Evolutionary conservation across 2,113 vertebrate genomes (phyloP).

Genomic region (Hydrochoerus hydrochaeris): DNA sequence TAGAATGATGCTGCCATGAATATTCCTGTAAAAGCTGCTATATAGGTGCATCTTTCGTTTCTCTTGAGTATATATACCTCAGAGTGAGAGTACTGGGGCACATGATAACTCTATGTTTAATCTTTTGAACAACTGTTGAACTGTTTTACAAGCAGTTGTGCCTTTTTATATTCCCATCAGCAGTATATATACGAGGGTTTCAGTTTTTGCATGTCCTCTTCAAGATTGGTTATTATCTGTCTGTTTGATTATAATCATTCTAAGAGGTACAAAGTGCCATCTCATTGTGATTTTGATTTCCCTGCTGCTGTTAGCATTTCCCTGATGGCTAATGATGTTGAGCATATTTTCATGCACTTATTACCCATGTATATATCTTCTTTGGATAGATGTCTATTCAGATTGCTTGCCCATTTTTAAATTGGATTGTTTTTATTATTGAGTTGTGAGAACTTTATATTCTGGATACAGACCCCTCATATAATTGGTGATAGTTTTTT

Average conservation of each 20-base stretch:
- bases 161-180: not conserved
- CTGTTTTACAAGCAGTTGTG: not conserved
- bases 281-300: not conserved
- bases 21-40: not conserved
- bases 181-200: not conserved
- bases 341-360: not conserved
- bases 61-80: not conserved
- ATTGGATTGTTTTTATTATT: not conserved
- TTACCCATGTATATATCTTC: not conserved
- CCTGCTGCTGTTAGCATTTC: not conserved
- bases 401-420: not conserved
- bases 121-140: not conserved
- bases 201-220: not conserved
- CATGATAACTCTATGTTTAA: not conserved
- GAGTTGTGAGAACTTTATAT: not conserved
- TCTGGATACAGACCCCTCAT: not conserved
- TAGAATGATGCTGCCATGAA: not conserved
- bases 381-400: not conserved
- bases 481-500: not conserved
- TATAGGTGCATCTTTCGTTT: not conserved
- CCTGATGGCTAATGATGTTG: not conserved
- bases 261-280: not conserved
- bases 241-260: not conserved
- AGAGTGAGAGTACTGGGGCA: not conserved
- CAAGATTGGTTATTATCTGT: not conserved